phyloP scores from a whole-genome alignment of 1,140 invertebrate genomes.

The Brachionus rotundiformis region DNA sequence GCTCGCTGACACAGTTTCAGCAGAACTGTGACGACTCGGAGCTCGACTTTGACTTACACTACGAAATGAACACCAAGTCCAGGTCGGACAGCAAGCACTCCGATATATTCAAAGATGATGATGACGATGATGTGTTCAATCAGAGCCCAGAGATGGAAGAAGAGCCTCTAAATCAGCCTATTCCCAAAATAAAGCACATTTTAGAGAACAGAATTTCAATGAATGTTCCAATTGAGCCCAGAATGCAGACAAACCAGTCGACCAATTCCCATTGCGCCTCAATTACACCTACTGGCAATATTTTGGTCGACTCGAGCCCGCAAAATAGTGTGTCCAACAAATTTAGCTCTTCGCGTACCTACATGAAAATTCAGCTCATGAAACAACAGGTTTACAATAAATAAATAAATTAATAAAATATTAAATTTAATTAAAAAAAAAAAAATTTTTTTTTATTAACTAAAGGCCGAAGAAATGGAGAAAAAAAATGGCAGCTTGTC shows the following conservation, averaged over 20 bases:
- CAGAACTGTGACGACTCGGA: not conserved
- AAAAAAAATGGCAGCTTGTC: constrained; percentile 19
- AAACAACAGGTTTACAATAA: constrained; percentile 50
- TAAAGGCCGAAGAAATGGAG: constrained; percentile 47
- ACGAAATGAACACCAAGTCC: not conserved
- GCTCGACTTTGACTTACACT: constrained; percentile 1
- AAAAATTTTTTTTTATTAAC: not conserved
- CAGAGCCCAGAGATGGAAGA: constrained; percentile 22
- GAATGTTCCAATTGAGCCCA: not conserved
- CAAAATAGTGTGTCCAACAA: constrained; percentile 28
- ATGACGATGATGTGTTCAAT: constrained; percentile 23
- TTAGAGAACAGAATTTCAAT: not conserved
- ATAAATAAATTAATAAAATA: no score
- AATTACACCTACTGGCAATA: constrained; percentile 18
- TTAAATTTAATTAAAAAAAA: not conserved
- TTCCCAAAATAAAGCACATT: not conserved
- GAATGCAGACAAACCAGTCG: not conserved
- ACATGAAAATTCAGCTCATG: constrained; percentile 46
- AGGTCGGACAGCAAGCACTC: not conserved
- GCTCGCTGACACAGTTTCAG: not conserved
- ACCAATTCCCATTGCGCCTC: not conserved
- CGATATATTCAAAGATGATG: not conserved
- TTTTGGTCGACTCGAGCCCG: constrained; percentile 14
- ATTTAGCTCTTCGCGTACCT: constrained; percentile 18
- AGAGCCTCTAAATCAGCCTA: not conserved